phyloP scores from a whole-genome alignment of 2,113 vertebrate genomes.

The Patagioenas fasciata region DNA sequence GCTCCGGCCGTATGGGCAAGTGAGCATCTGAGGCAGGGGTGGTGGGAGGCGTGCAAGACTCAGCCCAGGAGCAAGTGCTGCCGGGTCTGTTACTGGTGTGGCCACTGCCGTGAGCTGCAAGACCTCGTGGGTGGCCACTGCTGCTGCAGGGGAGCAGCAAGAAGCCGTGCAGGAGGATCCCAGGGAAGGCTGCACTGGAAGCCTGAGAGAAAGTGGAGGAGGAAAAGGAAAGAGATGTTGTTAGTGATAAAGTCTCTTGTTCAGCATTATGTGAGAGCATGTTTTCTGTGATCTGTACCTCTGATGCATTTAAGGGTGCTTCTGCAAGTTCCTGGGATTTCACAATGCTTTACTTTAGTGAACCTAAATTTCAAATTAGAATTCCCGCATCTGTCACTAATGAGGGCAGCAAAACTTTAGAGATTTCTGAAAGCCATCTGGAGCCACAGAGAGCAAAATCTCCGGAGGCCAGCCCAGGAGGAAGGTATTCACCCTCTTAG shows the following conservation, averaged over 20 bases:
- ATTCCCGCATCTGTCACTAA: slow-evolving; percentile 44
- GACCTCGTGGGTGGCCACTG: neutral
- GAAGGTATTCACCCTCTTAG: slow-evolving; percentile 28
- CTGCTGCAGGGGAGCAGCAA: neutral
- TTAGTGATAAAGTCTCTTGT: neutral
- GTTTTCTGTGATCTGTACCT: neutral
- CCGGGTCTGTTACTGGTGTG: fast-evolving
- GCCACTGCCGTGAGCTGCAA: fast-evolving
- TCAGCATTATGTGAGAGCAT: neutral
- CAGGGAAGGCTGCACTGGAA: neutral
- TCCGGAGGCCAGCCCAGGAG: slow-evolving; percentile 14
- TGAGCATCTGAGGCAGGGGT: neutral
- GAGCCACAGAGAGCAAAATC: slow-evolving; percentile 9
- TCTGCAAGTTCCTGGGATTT: neutral
- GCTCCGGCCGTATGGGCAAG: neutral
- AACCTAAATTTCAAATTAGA: slow-evolving; percentile 9
- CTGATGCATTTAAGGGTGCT: neutral
- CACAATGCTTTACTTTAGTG: slow-evolving; percentile 5
- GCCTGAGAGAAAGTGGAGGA: neutral
- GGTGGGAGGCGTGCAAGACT: fast-evolving
- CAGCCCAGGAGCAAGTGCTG: fast-evolving
- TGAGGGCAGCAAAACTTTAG: slow-evolving; percentile 39
- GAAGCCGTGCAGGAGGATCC: neutral
- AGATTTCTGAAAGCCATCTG: slow-evolving; percentile 55
- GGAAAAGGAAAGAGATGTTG: neutral